Conservation (phyloP, 2,888 invertebrate species). For the Coelinius sp. region DNA sequence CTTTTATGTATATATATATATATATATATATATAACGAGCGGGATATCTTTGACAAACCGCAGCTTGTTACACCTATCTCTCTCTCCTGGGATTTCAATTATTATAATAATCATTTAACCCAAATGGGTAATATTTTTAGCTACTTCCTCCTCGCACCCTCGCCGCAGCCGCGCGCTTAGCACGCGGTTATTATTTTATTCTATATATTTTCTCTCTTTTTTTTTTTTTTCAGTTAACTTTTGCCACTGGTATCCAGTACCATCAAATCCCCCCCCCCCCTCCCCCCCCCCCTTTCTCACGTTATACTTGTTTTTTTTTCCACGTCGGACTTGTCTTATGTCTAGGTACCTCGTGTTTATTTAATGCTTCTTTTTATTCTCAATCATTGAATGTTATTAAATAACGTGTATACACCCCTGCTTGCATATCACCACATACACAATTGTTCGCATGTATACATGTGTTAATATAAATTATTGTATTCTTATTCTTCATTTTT, state of each 20-base stretch:
- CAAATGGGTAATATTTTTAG: background rate
- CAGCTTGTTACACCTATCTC: background rate
- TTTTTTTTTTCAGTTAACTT: background rate
- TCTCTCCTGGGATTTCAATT: background rate
- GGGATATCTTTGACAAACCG: background rate
- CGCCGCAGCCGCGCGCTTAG: conserved; percentile 30
- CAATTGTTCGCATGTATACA: conserved; percentile 1
- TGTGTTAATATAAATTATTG: conserved; percentile 25
- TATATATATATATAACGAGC: background rate
- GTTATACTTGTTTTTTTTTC: background rate
- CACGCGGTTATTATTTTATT: conserved; percentile 23
- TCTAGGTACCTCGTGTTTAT: conserved; percentile 13
- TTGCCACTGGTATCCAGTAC: conserved; percentile 33
- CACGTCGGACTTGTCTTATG: conserved; percentile 12
- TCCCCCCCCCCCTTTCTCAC: background rate
- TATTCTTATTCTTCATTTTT: conserved; percentile 25
- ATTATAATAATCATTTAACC: conserved; percentile 16
- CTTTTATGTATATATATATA: too few relatives aligned
- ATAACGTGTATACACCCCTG: background rate
- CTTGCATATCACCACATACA: conserved; percentile 1
- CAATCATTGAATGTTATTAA: conserved; percentile 5
- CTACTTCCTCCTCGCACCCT: conserved; percentile 30
- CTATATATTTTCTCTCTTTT: conserved; percentile 2
- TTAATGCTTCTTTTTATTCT: background rate
- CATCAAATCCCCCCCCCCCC: background rate